These are phyloP conservation scores for Atta texana DNA, from an alignment of 1,140 invertebrate genomes.

Conservation along the genomic window DNA sequence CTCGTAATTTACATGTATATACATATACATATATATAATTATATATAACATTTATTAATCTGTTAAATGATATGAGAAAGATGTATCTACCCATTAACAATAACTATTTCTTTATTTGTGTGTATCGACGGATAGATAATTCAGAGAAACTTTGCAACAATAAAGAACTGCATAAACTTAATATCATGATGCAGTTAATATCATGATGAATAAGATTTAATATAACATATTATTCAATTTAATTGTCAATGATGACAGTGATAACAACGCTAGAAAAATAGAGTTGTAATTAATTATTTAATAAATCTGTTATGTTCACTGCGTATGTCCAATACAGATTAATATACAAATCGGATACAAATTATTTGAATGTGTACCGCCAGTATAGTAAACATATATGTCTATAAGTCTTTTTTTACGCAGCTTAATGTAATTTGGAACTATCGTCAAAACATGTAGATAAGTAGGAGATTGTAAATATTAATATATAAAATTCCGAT, in stretches of 20 bases:
- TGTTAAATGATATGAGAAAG: conserved; percentile 30
- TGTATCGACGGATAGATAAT: conserved; percentile 37
- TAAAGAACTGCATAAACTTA: background rate
- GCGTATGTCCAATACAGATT: background rate
- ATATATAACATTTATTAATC: conserved; percentile 63
- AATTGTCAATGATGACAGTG: background rate
- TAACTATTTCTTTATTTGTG: conserved; percentile 22
- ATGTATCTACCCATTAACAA: background rate
- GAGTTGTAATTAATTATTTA: background rate
- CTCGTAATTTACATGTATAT: conserved; percentile 5
- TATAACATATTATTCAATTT: conserved; percentile 16
- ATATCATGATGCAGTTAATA: background rate
- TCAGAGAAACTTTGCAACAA: conserved; percentile 47
- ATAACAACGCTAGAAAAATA: conserved; percentile 10
- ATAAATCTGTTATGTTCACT: background rate
- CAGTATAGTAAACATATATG: background rate
- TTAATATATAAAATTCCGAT: conserved; percentile 35
- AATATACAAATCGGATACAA: background rate
- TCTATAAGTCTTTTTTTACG: background rate
- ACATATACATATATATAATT: conserved; percentile 13
- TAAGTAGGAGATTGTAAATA: background rate
- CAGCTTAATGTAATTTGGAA: background rate
- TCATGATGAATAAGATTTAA: conserved; percentile 16
- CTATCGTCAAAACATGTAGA: background rate
- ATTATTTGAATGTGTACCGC: background rate